phyloP scores from a whole-genome alignment of 2,113 vertebrate genomes.

The Periophthalmodon schlosseri region DNA sequence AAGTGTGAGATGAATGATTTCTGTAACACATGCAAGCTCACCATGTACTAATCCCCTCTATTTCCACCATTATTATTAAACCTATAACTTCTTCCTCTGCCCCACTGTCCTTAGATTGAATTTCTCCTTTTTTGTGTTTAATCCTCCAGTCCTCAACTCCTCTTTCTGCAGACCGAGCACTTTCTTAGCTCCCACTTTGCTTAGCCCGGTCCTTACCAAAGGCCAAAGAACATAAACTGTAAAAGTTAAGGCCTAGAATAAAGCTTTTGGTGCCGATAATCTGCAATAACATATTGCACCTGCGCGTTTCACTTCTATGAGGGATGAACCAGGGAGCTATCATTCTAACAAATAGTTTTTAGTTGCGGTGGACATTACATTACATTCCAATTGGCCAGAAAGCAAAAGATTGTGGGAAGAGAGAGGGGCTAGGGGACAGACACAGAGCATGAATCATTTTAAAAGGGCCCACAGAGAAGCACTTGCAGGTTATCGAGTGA shows the following conservation, averaged over 20 bases:
- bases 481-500: background rate
- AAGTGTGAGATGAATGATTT: background rate
- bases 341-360: constrained; percentile 26
- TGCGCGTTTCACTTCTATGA: constrained; percentile 10
- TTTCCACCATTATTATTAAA: background rate
- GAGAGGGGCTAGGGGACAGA: background rate
- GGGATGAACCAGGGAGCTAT: constrained; percentile 22
- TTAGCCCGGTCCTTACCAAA: background rate
- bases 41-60: background rate
- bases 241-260: background rate
- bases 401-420: constrained; percentile 14
- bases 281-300: constrained; percentile 7
- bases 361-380: constrained; percentile 21
- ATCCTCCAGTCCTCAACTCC: background rate
- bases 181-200: background rate
- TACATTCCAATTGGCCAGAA: constrained; percentile 37
- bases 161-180: background rate
- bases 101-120: background rate
- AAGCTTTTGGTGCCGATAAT: constrained; percentile 3
- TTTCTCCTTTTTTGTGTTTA: background rate
- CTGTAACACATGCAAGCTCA: background rate
- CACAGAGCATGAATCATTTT: background rate
- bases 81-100: background rate
- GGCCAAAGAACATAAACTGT: background rate
- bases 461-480: constrained; percentile 2